Base-by-base conservation (phyloP, 2,888 invertebrate genomes). In the Protula sp. region DNA sequence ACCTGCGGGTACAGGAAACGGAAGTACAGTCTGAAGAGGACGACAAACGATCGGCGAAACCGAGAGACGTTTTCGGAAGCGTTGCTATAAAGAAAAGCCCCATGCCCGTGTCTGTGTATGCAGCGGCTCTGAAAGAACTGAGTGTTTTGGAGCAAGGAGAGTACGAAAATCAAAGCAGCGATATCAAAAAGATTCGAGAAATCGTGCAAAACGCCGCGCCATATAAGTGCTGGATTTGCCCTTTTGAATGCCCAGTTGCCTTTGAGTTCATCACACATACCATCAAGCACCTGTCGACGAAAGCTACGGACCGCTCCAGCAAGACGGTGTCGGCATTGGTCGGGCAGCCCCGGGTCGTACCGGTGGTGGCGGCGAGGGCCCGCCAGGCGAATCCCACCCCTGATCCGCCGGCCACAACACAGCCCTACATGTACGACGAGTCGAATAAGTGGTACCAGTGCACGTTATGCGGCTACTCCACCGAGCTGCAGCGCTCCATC, bases 401-500 rank as follows among this genome's bases (percentile, higher is more conserved):
- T 14, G 19, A 14, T 19, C 38, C 38, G 19, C 38, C 38, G 19
- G 38, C 19, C 9, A 38, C 38, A 14, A 38, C 9, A 9, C 38
- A 38, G 19, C 9, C 38, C 38, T 38, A 38, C 19, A 38, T 38
- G 9, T 38, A 38, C 19, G 38, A 38, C 19, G 38, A 38, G 19
- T 38, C 38, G 9, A 38, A 38, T 38, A 38, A 38, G 19, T 38
- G 50, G 50, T 79, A 73, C 59, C 62, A 70, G 19, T 79, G 79
- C 63, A 74, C 73, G 2, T 71, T 79, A 24, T 79, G 79, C 66
- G 74, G 76, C 19, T 79, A 78, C 58, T 72, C 73, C 28, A 78
- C 77, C 60, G 78, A 78, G 57, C 74, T 72, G 54, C 77, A 79
- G 60, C 67, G 78, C 30, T 78, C 76, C 38, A 76, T 79, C 54